Conservation (phyloP, 2,797 vertebrate species). For the Semaprochilodus insignis region DNA sequence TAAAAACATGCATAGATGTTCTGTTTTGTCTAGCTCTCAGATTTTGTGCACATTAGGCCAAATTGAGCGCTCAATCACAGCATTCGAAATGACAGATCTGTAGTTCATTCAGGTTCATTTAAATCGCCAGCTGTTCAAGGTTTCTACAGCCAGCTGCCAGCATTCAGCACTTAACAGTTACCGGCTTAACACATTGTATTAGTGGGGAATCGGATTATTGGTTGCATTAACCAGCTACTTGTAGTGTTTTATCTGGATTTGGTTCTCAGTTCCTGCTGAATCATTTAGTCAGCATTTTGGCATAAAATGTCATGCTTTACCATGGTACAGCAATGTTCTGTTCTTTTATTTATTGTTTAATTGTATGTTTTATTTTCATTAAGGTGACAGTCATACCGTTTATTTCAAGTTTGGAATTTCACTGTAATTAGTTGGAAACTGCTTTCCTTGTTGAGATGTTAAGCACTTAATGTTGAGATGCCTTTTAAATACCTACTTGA, state of each 20-base stretch:
- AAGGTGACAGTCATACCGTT: neutral
- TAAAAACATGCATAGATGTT: too few relatives aligned
- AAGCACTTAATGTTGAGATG: slow-evolving; percentile 1
- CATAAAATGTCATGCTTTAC: neutral
- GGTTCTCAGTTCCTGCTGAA: slow-evolving; percentile 24
- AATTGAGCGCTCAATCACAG: neutral
- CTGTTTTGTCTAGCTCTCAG: neutral
- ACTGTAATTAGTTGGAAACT: neutral
- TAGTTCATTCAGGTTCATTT: neutral
- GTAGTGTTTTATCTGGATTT: neutral
- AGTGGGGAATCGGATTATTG: neutral
- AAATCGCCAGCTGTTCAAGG: neutral
- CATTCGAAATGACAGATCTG: neutral
- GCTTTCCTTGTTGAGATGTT: neutral
- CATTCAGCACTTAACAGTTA: neutral
- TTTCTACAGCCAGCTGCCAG: neutral
- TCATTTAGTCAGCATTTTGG: neutral
- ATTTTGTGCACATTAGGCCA: neutral
- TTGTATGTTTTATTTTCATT: neutral
- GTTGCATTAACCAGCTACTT: slow-evolving; percentile 11
- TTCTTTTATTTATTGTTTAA: neutral
- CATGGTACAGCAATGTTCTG: neutral
- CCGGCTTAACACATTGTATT: neutral
- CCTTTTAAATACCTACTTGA: slow-evolving; percentile 5
- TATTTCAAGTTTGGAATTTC: neutral